A percentile compares a stretch with the other conserved stretches of the same genome.
Evolutionary conservation across 2,113 vertebrate species (phyloP).

Genomic region (Barnardius zonarius): DNA sequence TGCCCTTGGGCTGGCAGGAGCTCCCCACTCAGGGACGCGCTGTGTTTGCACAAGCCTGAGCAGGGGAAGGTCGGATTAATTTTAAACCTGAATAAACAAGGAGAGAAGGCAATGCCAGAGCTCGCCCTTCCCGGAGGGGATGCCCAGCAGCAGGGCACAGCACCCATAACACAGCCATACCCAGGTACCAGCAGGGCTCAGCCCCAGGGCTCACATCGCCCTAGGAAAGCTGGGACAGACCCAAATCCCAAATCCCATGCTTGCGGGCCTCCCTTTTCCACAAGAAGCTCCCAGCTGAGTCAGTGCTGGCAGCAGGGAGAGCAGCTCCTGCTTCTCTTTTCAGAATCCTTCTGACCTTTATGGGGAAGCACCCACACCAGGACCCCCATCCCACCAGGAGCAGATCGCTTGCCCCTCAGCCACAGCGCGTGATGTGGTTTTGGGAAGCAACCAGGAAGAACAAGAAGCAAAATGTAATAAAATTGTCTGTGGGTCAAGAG

Average conservation of each 20-base stretch:
- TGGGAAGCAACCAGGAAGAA: not conserved
- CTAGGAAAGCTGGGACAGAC: not conserved
- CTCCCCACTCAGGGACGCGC: not conserved
- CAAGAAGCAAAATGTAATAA: not conserved
- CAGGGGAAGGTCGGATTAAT: conserved; percentile 47
- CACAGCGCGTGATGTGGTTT: not conserved
- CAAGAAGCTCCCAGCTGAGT: conserved; percentile 42
- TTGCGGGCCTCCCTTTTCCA: not conserved
- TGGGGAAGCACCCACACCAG: not conserved
- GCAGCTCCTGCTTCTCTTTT: not conserved
- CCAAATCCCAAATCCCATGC: not conserved
- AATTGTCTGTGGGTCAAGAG: conserved; percentile 40
- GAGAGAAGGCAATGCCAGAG: conserved; percentile 1
- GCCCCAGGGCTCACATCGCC: not conserved
- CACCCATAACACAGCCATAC: fast-evolving
- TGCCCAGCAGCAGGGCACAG: not conserved
- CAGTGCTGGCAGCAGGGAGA: conserved; percentile 10
- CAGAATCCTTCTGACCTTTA: not conserved
- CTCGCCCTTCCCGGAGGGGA: not conserved
- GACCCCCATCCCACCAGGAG: not conserved
- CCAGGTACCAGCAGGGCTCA: not conserved
- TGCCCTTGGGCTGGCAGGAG: not conserved
- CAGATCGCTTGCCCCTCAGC: not conserved
- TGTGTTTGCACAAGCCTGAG: conserved; percentile 13
- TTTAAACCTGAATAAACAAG: conserved; percentile 65